Evolutionary conservation across 2,797 vertebrate genomes (phyloP).

Genomic region (Dryobates pubescens): DNA sequence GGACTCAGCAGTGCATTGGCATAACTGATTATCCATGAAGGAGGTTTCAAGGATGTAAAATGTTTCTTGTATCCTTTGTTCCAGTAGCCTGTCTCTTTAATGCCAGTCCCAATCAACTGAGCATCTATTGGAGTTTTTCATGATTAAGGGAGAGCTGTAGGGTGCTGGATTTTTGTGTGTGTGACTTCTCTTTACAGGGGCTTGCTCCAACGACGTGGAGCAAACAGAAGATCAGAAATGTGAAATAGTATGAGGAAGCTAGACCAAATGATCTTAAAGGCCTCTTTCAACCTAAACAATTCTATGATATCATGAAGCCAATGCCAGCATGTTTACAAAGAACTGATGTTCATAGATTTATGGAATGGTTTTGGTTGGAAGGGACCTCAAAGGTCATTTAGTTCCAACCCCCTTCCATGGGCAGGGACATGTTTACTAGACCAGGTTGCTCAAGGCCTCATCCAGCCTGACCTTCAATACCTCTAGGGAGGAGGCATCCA

Average conservation of each 20-base stretch:
- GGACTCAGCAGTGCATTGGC: accelerated
- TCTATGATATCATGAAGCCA: neutral
- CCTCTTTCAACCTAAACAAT: too few species aligned
- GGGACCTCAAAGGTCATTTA: too few species aligned
- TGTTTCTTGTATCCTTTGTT: neutral
- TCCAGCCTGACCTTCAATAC: too few species aligned
- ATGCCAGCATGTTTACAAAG: neutral
- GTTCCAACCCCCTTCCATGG: too few species aligned
- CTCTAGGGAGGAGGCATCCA: too few species aligned
- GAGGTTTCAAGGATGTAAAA: neutral
- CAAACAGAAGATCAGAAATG: neutral
- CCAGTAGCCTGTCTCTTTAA: neutral
- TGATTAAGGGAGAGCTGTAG: neutral
- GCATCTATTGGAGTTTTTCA: accelerated
- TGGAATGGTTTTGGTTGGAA: too few species aligned
- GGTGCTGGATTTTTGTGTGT: neutral
- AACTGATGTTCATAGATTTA: conserved; percentile 2
- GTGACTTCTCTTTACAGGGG: neutral
- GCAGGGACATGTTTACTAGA: too few species aligned
- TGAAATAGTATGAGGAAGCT: neutral
- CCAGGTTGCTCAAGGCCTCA: too few species aligned
- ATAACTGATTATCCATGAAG: neutral
- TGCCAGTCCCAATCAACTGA: neutral
- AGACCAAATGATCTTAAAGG: too few species aligned
- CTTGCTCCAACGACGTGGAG: neutral